A percentile compares a stretch with the other conserved stretches of the same genome.
Conservation (phyloP, 2,797 vertebrate species). For the Lateolabrax maculatus region DNA sequence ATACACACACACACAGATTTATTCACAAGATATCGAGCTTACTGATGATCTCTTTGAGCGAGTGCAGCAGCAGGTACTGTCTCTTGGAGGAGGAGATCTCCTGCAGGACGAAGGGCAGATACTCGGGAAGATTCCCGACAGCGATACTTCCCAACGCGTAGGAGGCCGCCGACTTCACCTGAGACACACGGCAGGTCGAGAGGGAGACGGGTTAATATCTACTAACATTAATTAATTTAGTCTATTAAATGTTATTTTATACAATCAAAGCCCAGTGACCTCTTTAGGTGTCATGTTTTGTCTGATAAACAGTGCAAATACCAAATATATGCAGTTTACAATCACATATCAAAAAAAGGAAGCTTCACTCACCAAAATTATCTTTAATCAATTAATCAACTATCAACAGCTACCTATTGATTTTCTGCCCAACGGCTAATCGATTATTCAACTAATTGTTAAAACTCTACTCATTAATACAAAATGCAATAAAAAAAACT, state of each 20-base stretch:
- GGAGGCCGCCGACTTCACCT: slow-evolving; percentile 96
- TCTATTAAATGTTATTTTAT: too few species aligned
- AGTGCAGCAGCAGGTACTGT: slow-evolving; percentile 98
- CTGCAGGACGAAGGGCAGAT: slow-evolving; percentile 97
- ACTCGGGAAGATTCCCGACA: slow-evolving; percentile 98
- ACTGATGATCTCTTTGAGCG: slow-evolving; percentile 98
- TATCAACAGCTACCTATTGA: too few species aligned
- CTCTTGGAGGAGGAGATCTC: slow-evolving; percentile 98
- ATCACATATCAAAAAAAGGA: too few species aligned
- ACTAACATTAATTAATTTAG: too few species aligned
- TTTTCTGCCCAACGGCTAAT: too few species aligned
- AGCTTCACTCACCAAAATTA: too few species aligned
- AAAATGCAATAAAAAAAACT: too few species aligned
- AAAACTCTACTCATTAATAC: too few species aligned
- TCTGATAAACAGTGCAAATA: neutral
- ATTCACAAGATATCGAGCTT: neutral
- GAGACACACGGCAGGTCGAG: neutral
- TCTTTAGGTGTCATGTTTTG: neutral
- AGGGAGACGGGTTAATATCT: neutral
- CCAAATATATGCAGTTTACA: neutral
- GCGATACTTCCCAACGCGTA: slow-evolving; percentile 98
- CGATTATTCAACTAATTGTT: neutral
- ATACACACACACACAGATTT: neutral
- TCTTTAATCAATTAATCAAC: too few species aligned
- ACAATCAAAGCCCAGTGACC: neutral